Evolutionary conservation across 2,888 invertebrate species (phyloP).

Genomic region (Lutraria lutraria): DNA sequence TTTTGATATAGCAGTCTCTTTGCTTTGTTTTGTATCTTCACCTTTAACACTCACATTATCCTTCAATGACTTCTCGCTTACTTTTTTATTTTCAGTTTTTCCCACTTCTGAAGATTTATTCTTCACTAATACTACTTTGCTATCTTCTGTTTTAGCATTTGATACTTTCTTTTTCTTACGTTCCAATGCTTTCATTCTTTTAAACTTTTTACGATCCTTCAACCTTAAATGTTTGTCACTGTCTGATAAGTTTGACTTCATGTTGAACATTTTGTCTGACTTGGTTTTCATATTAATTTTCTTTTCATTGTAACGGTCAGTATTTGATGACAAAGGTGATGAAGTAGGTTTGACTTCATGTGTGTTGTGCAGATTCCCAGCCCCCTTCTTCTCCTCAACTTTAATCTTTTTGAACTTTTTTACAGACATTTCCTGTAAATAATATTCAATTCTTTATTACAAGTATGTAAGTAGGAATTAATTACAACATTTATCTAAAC

Average conservation of each 20-base stretch:
- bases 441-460: neutral
- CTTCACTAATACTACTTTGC: neutral
- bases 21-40: neutral
- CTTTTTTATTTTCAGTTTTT: neutral
- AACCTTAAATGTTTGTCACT: constrained; percentile 26
- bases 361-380: neutral
- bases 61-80: neutral
- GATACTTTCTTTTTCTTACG: neutral
- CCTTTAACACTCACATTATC: neutral
- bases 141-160: neutral
- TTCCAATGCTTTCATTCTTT: constrained; percentile 26
- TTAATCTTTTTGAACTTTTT: neutral
- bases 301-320: neutral
- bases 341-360: neutral
- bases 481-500: no score
- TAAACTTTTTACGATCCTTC: constrained; percentile 30
- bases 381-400: neutral
- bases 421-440: neutral
- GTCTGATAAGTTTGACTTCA: neutral
- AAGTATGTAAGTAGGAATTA: neutral
- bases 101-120: neutral
- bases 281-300: neutral
- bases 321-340: neutral
- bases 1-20: neutral
- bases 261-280: neutral